phyloP scores from a whole-genome alignment of 1,140 invertebrate species.

The Oryctes rhinoceros region DNA sequence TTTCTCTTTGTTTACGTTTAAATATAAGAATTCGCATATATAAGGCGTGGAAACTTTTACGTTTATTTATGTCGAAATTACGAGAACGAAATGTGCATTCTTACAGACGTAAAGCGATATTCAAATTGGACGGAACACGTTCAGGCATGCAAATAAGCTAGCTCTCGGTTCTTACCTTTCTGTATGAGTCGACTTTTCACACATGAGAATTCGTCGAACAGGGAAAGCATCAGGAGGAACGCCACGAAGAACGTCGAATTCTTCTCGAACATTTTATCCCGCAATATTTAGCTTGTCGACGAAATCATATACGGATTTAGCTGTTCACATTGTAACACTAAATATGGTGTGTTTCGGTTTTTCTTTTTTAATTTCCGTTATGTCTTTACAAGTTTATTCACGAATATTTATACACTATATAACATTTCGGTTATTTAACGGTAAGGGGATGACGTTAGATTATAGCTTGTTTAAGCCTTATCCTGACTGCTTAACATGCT shows the following conservation, averaged over 20 bases:
- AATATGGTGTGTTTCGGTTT: too few species aligned
- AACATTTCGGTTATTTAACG: too few species aligned
- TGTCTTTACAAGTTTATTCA: too few species aligned
- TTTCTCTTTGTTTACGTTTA: not conserved
- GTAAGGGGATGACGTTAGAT: too few species aligned
- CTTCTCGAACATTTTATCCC: conserved; percentile 10
- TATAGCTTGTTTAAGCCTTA: too few species aligned
- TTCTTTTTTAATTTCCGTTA: too few species aligned
- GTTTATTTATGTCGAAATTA: not conserved
- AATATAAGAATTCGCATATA: not conserved
- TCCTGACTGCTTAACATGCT: too few species aligned
- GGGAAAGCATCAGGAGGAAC: not conserved
- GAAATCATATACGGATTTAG: not conserved
- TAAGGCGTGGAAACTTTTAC: not conserved
- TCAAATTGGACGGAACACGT: conserved; percentile 20
- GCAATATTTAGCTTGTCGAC: conserved; percentile 1
- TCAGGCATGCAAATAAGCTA: conserved; percentile 32
- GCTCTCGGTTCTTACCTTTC: conserved; percentile 12
- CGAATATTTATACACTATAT: too few species aligned
- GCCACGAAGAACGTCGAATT: not conserved
- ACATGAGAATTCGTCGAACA: conserved; percentile 28
- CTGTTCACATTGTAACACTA: conserved; percentile 20
- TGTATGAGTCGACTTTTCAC: conserved; percentile 31
- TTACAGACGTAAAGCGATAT: conserved; percentile 25
- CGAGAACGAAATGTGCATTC: not conserved